Conservation (phyloP, 2,888 invertebrate species). For the Phyllotreta striolata region DNA sequence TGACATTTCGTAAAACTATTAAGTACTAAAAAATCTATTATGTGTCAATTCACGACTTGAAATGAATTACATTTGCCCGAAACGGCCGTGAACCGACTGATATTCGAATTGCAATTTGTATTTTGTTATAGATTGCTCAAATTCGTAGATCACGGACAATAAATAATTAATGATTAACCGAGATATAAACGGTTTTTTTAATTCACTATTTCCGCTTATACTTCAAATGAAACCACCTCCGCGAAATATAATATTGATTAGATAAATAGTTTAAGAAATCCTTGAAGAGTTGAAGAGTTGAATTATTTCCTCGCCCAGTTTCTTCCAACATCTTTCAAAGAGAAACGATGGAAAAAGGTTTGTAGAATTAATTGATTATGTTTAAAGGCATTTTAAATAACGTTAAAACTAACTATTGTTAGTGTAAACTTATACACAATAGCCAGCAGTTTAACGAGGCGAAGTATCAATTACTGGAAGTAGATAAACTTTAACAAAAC, state of each 20-base stretch:
- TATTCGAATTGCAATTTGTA: neutral
- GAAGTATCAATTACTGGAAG: conserved; percentile 2
- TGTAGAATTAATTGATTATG: too few species aligned
- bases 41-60: conserved; percentile 6
- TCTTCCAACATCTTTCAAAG: too few species aligned
- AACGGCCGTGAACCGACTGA: neutral
- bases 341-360: too few species aligned
- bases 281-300: too few species aligned
- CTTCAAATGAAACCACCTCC: too few species aligned
- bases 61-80: neutral
- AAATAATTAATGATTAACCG: neutral
- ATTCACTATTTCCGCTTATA: too few species aligned
- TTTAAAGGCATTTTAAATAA: too few species aligned
- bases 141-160: neutral
- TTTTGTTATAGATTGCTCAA: neutral
- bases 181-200: neutral
- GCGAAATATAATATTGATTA: too few species aligned
- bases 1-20: conserved; percentile 10
- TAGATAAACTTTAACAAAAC: conserved; percentile 5
- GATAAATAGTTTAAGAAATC: too few species aligned
- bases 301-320: too few species aligned
- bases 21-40: neutral
- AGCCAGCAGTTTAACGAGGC: neutral
- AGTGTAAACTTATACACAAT: neutral
- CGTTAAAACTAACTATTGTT: too few species aligned